Base-by-base conservation (phyloP, 1,140 invertebrate genomes). In the Diachasmimorpha longicaudata region DNA sequence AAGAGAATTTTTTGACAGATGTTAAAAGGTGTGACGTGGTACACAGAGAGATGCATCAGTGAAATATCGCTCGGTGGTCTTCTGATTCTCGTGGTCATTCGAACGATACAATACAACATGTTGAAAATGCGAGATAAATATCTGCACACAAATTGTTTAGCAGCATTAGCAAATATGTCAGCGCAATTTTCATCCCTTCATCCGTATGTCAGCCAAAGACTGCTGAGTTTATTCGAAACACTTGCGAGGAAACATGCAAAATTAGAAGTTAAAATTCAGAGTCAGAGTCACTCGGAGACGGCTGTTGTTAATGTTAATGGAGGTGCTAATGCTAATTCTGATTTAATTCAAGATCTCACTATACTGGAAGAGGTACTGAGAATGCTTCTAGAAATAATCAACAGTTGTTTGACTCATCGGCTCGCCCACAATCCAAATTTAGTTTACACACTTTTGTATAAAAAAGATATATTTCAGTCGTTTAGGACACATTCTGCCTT, bases 51-150 rank as follows among this genome's bases (percentile, higher is more conserved):
- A 79, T 91, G 92, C 4, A 93, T 99, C 70, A 94, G 93, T 25
- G 96, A 98, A 90, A 96, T 99, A 80, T 96, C 97, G 0, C 89
- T 99, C 1, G 98, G 98, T 16, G 98, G 98, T n/a, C 90, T 99
- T 14, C 92, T 98, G 72, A 96, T 99, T 75, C 89, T 99, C 66
- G 97, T 99, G 9, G 95, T 99, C 16, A 95, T 99, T 44, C 90
- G 98, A 77, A 99, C 97, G 4, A 96, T 99, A 85, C 98, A 99
- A 84, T 99, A 96, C 89, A 99, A 99, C 86, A 98, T 99, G 93
- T 91, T 98, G 42, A 95, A 97, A 88, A 98, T 98, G 92, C 92
- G 97, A 80, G 97, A 99, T 85, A 97, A 98, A 87, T 99, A 98
- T 90, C 90, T 99, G 21, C 97, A 99, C 83, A 98, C 96, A 14